Base-by-base conservation (phyloP, 2,888 invertebrate species). In the Bruchidius siliquastri region DNA sequence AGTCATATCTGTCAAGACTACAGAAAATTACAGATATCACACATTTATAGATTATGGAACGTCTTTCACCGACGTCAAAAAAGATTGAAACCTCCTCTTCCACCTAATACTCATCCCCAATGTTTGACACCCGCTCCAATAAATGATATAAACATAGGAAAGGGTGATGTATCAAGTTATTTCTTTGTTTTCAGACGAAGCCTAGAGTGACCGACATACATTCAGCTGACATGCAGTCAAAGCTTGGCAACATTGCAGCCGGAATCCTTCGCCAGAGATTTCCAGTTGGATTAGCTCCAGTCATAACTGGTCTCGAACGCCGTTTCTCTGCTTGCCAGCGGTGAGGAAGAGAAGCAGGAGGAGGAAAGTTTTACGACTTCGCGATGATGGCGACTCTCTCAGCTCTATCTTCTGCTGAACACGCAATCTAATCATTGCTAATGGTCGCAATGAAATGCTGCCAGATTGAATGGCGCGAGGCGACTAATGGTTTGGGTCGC, bases 241-340 rank as follows among this genome's bases (percentile, higher is more conserved):
- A 18, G 18, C 18, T 13, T 49, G 49, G 49, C 49, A 49, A 49
- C 49, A 13, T 18, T 13, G 49, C 18, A 4, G 3, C 49, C 49
- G 13, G 10, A 18, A 1, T 49, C 49, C 10, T 83, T 83, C 82
- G 83, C 84, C 81, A 84, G 84, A 84, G 85, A 85, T 85, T 85
- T 84, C 84, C 83, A 84, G 83, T 85, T 83, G 85, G 85, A 85
- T 84, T 85, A 84, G 82, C 83, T 83, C 82, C 79, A 83, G 83
- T 84, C 84, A 84, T 85, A 85, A 85, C 49, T 49, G 49, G 49
- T 13, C 18, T 49, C 49, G 49, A 49, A 49, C 49, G 49, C 49
- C 49, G 49, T 49, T 49, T 49, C 49, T 49, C 49, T 49, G 49
- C 49, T 13, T 49, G 26, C 8, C 8, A 4, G 26, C 26, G 8